A percentile compares a stretch with the other conserved stretches of the same genome.
phyloP scores from a whole-genome alignment of 2,797 vertebrate genomes.

The Cossypha niveicapilla region DNA sequence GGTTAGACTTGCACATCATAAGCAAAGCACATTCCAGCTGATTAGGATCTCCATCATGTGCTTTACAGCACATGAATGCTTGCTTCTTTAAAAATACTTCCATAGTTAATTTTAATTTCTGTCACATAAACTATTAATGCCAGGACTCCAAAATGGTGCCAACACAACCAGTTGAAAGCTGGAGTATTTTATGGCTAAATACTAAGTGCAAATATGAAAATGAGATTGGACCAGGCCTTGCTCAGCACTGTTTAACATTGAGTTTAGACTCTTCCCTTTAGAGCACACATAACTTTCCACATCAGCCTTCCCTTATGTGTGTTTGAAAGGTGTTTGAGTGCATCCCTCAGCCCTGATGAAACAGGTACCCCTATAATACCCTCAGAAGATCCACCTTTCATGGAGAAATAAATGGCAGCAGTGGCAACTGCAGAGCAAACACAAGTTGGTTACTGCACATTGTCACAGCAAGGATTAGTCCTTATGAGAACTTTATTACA shows the following conservation, averaged over 20 bases:
- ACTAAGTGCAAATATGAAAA: not conserved
- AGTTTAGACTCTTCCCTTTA: not conserved
- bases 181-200: not conserved
- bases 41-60: not conserved
- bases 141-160: not conserved
- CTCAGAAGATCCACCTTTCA: not conserved
- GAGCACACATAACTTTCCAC: accelerated
- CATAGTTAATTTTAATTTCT: not conserved
- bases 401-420: not conserved
- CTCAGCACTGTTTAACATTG: not conserved
- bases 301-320: not conserved
- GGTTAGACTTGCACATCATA: not conserved
- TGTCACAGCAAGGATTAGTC: not conserved
- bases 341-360: not conserved
- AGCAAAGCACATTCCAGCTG: not conserved
- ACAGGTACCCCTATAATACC: not conserved
- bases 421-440: not conserved
- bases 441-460: not conserved
- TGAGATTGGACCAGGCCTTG: not conserved
- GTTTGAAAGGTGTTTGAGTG: not conserved
- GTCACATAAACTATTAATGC: not conserved
- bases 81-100: not conserved
- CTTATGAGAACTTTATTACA: not conserved
- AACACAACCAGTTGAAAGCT: not conserved
- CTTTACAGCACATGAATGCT: not conserved